Conservation (phyloP, 2,888 invertebrate species). For the Caenorhabditis sp. region DNA sequence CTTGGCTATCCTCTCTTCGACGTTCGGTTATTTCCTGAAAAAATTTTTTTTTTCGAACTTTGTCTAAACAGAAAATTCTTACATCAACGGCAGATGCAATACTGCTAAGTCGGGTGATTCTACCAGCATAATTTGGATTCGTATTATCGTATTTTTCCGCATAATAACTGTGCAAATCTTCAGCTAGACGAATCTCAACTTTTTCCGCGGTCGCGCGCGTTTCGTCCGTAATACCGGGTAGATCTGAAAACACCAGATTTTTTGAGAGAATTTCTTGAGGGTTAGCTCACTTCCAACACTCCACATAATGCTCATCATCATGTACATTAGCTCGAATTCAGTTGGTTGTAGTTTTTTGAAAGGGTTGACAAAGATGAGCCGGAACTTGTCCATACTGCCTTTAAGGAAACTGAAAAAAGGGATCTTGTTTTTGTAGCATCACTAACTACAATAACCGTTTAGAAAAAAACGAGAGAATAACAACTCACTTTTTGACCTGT, state of each 20-base stretch:
- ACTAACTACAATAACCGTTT: no score
- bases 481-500: slow-evolving; percentile 32
- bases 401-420: slow-evolving; percentile 38
- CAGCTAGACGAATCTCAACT: slow-evolving; percentile 30
- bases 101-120: slow-evolving; percentile 39
- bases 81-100: slow-evolving; percentile 46
- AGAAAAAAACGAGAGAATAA: no score
- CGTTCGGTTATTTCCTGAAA: slow-evolving; percentile 45
- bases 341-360: slow-evolving; percentile 45
- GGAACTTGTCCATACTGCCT: slow-evolving; percentile 37
- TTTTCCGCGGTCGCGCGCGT: slow-evolving; percentile 38
- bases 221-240: slow-evolving; percentile 30
- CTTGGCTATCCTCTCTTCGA: slow-evolving; percentile 44
- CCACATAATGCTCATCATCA: slow-evolving; percentile 56
- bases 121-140: slow-evolving; percentile 41
- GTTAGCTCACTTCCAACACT: slow-evolving; percentile 32
- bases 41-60: background rate
- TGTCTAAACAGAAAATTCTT: background rate
- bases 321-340: slow-evolving; percentile 47
- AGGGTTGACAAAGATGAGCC: slow-evolving; percentile 42
- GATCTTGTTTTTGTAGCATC: no score
- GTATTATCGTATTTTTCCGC: slow-evolving; percentile 34
- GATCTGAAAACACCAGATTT: slow-evolving; percentile 9
- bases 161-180: slow-evolving; percentile 42
- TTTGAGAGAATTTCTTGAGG: background rate